phyloP scores from a whole-genome alignment of 2,797 vertebrate species.

The Takifugu ocellatus region DNA sequence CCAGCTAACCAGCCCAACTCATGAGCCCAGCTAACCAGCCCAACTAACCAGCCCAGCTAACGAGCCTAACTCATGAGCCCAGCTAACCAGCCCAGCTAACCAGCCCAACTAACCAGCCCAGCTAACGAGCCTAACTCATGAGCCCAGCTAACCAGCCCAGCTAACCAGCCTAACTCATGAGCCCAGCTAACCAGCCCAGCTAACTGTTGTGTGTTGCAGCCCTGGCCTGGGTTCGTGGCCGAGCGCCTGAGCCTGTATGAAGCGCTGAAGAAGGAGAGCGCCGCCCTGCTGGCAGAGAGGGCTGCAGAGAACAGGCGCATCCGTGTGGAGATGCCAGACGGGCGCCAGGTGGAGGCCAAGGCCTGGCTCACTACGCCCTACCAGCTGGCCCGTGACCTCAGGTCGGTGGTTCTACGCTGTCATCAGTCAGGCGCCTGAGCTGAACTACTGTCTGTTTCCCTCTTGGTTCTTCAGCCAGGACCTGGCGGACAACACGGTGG shows the following conservation, averaged over 20 bases:
- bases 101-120: no score
- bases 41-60: no score
- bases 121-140: no score
- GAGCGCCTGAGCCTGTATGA: slow-evolving; percentile 85
- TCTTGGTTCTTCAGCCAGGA: slow-evolving; percentile 69
- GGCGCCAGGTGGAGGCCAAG: slow-evolving; percentile 69
- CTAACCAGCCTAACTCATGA: no score
- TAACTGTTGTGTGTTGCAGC: slow-evolving; percentile 49
- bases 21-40: no score
- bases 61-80: no score
- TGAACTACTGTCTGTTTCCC: background rate
- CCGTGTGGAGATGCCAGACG: slow-evolving; percentile 76
- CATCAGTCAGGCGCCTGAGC: no score
- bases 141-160: no score
- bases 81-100: no score
- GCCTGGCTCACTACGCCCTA: slow-evolving; percentile 88
- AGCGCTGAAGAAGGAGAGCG: slow-evolving; percentile 82
- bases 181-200: no score
- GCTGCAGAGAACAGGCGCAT: slow-evolving; percentile 71
- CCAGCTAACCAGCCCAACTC: no score
- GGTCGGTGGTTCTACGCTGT: slow-evolving; percentile 64
- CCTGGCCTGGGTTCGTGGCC: slow-evolving; percentile 73
- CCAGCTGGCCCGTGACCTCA: slow-evolving; percentile 83
- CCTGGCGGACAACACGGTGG: slow-evolving; percentile 83
- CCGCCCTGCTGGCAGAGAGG: slow-evolving; percentile 72